Conservation (phyloP, 2,113 vertebrate species). For the Xenopus borealis region DNA sequence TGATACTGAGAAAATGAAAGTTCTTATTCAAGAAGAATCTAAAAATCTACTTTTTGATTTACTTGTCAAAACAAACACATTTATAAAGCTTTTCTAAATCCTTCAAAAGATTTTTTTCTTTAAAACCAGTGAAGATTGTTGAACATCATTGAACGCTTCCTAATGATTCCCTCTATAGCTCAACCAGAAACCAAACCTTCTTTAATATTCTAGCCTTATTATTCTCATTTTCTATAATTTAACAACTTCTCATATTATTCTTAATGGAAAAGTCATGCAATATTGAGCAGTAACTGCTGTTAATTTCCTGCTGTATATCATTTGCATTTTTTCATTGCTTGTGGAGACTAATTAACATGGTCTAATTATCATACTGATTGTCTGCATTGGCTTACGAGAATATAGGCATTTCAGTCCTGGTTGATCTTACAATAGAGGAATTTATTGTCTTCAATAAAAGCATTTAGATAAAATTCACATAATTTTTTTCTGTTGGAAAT, state of each 20-base stretch:
- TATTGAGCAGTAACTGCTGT: slow-evolving; percentile 79
- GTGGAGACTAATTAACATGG: slow-evolving; percentile 73
- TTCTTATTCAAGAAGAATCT: slow-evolving; percentile 14
- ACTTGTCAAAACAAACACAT: slow-evolving; percentile 49
- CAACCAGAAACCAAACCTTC: slow-evolving; percentile 53
- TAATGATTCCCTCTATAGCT: slow-evolving; percentile 49
- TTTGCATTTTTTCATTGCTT: slow-evolving; percentile 72
- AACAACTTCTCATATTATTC: slow-evolving; percentile 73
- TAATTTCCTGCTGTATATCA: slow-evolving; percentile 78
- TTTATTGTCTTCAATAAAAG: slow-evolving; percentile 61
- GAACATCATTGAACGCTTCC: slow-evolving; percentile 46
- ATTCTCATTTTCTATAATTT: slow-evolving; percentile 77
- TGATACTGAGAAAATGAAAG: slow-evolving; percentile 49
- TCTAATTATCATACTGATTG: slow-evolving; percentile 72
- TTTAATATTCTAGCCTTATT: slow-evolving; percentile 68
- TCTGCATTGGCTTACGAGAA: slow-evolving; percentile 66
- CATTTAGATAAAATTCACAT: slow-evolving; percentile 49
- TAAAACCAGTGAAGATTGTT: slow-evolving; percentile 4
- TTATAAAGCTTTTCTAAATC: slow-evolving; percentile 32
- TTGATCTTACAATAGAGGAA: slow-evolving; percentile 61
- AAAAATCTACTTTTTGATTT: slow-evolving; percentile 43
- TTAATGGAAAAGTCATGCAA: slow-evolving; percentile 82
- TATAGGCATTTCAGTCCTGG: slow-evolving; percentile 57
- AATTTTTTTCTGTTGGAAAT: slow-evolving; percentile 54
- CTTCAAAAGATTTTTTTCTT: slow-evolving; percentile 10